Base-by-base conservation (phyloP, 1,140 invertebrate species). In the Schlechtendalia chinensis region DNA sequence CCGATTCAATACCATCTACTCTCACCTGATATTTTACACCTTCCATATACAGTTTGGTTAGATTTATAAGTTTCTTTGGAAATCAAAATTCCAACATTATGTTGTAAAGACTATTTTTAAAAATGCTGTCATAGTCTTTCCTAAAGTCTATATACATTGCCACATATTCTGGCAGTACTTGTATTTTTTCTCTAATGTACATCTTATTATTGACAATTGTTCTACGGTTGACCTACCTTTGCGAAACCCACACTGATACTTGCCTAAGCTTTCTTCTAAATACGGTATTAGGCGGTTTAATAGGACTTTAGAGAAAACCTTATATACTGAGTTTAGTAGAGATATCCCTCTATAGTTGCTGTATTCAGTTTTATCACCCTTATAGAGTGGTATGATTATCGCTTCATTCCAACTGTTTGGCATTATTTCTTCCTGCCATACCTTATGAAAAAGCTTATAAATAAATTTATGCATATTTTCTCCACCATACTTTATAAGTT, bases 351-450 rank as follows among this genome's bases (percentile, higher is more conserved):
- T n/a, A n/a, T n/a, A n/a, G n/a, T n/a, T n/a, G n/a, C n/a, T n/a
- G n/a, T n/a, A n/a, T n/a, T n/a, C n/a, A n/a, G n/a, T n/a, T n/a
- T n/a, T n/a, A n/a, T n/a, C n/a, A n/a, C n/a, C n/a, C 74, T 83
- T 84, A 65, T 82, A 79, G 16, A 84, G 53, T 16, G 84, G 83
- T 17, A 67, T 45, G 16, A 84, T 82, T 56, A 84, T 81, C 14
- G 61, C 82, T 47, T 50, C 50, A 74, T 81, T 83, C 84, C 83
- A 84, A 19, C 82, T 81, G 6, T 59, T 54, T 47, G 83, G 83
- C 50, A 82, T 63, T 17, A 81, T 75, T 82, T 83, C 81, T 50
- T 63, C 74, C 65, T 56, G 69, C 81, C 81, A 82, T 39, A 65
- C 39, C 63, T 45, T 69, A 39, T 69, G 39, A n/a, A 39, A 69